phyloP scores from a whole-genome alignment of 1,140 invertebrate species.

The Pseudobourletiella spinata region DNA sequence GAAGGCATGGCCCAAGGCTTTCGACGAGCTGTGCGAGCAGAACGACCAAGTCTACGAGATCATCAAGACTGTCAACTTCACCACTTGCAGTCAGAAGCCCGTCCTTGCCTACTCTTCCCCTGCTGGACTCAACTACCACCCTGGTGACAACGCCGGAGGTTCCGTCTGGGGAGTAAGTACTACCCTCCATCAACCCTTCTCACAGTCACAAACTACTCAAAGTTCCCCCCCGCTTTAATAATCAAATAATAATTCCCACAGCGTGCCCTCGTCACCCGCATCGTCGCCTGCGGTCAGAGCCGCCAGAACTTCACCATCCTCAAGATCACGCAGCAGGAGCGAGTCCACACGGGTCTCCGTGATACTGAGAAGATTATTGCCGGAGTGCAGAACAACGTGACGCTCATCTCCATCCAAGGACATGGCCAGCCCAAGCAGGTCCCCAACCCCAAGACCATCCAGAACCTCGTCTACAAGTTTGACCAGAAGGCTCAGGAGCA shows the following conservation, averaged over 20 bases:
- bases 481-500: constrained; percentile 24
- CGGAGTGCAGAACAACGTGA: constrained; percentile 27
- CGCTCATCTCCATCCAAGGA: constrained; percentile 4
- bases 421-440: background rate
- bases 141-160: constrained; percentile 32
- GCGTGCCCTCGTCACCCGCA: constrained; percentile 23
- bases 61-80: constrained; percentile 36
- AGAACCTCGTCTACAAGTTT: constrained; percentile 28
- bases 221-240: too few relatives aligned
- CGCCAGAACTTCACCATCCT: constrained; percentile 30
- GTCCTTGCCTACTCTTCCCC: constrained; percentile 28
- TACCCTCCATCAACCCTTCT: too few relatives aligned
- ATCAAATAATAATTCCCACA: background rate
- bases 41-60: constrained; percentile 36
- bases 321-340: constrained; percentile 29
- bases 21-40: constrained; percentile 31
- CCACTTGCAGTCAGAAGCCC: constrained; percentile 34
- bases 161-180: constrained; percentile 25
- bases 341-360: constrained; percentile 22
- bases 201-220: too few relatives aligned
- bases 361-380: constrained; percentile 17
- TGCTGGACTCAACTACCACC: constrained; percentile 20
- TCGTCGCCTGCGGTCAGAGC: constrained; percentile 27
- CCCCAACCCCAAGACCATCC: constrained; percentile 22
- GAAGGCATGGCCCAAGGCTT: constrained; percentile 31